Evolutionary conservation across 2,888 invertebrate species (phyloP).

Genomic region (Caenorhabditis doughertyi): DNA sequence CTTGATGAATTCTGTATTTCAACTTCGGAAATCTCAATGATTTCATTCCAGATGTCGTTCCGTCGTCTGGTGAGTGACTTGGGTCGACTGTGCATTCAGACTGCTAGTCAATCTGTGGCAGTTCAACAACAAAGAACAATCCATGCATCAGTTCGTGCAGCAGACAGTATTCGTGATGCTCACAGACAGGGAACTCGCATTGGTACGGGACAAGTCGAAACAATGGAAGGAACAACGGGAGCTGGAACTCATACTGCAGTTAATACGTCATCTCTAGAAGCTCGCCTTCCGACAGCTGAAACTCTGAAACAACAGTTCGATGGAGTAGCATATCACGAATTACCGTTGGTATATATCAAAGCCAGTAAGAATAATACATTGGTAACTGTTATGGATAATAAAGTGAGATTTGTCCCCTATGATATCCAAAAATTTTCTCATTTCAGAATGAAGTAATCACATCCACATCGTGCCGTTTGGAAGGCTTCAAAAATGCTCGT

Average conservation of each 20-base stretch:
- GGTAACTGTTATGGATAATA: slow-evolving; percentile 88
- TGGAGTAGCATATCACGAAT: slow-evolving; percentile 84
- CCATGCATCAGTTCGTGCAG: slow-evolving; percentile 39
- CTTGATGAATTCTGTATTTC: not conserved
- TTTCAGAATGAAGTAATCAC: slow-evolving; percentile 74
- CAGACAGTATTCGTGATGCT: slow-evolving; percentile 74
- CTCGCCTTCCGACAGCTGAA: slow-evolving; percentile 77
- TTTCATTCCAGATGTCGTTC: slow-evolving; percentile 37
- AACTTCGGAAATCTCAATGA: not conserved
- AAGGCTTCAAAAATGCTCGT: slow-evolving; percentile 95
- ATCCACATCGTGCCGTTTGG: slow-evolving; percentile 86
- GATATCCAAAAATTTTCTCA: too few species aligned
- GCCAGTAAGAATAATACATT: slow-evolving; percentile 93
- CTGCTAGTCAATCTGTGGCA: slow-evolving; percentile 42
- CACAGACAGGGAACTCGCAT: slow-evolving; percentile 73
- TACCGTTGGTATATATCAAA: slow-evolving; percentile 91
- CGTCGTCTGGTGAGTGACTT: slow-evolving; percentile 52
- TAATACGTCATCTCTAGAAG: slow-evolving; percentile 74
- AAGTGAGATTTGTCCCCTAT: slow-evolving; percentile 81
- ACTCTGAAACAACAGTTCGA: slow-evolving; percentile 78
- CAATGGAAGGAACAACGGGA: slow-evolving; percentile 76
- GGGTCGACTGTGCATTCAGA: slow-evolving; percentile 53
- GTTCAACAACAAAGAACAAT: slow-evolving; percentile 28
- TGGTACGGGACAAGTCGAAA: slow-evolving; percentile 53
- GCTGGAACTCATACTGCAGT: slow-evolving; percentile 72